These are phyloP conservation scores for Bufo gargarizans DNA, from an alignment of 2,113 vertebrate species.

Conservation along the genomic window DNA sequence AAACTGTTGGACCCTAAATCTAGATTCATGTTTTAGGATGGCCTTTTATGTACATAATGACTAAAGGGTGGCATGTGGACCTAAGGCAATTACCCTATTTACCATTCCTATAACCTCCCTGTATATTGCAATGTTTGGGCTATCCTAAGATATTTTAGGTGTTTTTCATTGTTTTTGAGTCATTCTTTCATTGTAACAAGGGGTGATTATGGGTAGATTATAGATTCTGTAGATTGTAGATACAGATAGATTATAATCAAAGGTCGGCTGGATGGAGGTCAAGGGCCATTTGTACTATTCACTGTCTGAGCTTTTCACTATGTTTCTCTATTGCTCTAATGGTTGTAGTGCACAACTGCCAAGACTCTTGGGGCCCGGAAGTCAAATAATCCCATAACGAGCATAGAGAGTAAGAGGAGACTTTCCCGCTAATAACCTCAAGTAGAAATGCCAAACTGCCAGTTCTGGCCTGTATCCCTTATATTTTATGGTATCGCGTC, in stretches of 20 bases:
- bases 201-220: not conserved
- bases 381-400: not conserved
- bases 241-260: not conserved
- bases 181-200: not conserved
- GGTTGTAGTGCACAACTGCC: not conserved
- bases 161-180: too few species aligned
- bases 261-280: not conserved
- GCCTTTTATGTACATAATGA: too few species aligned
- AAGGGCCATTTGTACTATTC: not conserved
- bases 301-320: not conserved
- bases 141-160: too few species aligned
- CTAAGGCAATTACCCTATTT: too few species aligned
- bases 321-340: not conserved
- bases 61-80: too few species aligned
- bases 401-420: not conserved
- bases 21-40: too few species aligned
- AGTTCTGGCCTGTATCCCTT: not conserved
- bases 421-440: not conserved
- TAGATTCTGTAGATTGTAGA: not conserved
- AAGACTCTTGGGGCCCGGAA: not conserved
- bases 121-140: too few species aligned
- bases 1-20: too few species aligned
- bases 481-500: not conserved
- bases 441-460: not conserved
- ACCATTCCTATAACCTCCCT: too few species aligned